A percentile compares a stretch with the other conserved stretches of the same genome.
Evolutionary conservation across 1,140 invertebrate species (phyloP).

Genomic region (Drosophila bipectinata): DNA sequence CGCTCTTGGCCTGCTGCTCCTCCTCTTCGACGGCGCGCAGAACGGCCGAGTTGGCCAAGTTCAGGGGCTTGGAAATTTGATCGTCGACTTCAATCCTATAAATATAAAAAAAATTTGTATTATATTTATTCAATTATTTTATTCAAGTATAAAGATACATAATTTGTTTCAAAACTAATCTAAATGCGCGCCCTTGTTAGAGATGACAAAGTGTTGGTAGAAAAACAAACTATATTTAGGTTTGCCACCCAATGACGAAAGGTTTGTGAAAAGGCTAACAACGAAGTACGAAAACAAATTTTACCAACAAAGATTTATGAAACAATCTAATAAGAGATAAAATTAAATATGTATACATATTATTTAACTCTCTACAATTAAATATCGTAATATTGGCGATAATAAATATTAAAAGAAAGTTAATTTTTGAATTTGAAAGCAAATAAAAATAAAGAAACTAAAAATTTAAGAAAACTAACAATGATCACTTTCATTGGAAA

Average conservation of each 20-base stretch:
- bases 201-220: background rate
- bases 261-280: background rate
- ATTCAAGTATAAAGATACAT: background rate
- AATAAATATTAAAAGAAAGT: no score
- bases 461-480: background rate
- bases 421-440: no score
- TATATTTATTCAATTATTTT: no score
- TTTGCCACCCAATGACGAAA: background rate
- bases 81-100: constrained; percentile 73
- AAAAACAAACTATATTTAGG: background rate
- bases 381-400: no score
- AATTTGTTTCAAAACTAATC: background rate
- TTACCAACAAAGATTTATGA: background rate
- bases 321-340: background rate
- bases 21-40: constrained; percentile 92
- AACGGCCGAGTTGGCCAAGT: constrained; percentile 92
- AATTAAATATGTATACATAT: no score
- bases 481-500: background rate
- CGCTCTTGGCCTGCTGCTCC: constrained; percentile 86
- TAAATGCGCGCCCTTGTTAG: background rate
- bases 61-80: constrained; percentile 87
- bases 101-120: background rate
- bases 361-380: no score
- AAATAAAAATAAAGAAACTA: no score
- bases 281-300: background rate